These are phyloP conservation scores for Hydrochoerus hydrochaeris DNA, from an alignment of 2,113 vertebrate genomes.

Conservation along the genomic window DNA sequence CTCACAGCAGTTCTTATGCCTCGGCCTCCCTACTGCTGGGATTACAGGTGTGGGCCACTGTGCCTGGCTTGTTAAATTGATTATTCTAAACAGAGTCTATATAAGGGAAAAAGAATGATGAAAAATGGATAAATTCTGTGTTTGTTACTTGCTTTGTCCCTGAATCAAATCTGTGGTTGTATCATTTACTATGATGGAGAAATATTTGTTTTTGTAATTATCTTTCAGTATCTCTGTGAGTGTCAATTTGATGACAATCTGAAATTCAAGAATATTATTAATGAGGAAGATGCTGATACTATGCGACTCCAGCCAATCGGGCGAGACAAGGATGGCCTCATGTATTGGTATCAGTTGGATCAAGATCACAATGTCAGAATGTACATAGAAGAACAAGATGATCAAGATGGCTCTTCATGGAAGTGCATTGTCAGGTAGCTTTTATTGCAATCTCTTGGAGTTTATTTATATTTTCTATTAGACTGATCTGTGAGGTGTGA, in stretches of 20 bases:
- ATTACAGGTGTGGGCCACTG: neutral
- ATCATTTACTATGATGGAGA: conserved; percentile 34
- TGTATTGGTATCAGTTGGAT: conserved; percentile 98
- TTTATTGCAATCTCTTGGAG: neutral
- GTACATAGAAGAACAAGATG: conserved; percentile 98
- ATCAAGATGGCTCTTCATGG: conserved; percentile 96
- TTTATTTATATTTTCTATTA: neutral
- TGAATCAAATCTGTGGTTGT: neutral
- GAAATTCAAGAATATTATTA: conserved; percentile 96
- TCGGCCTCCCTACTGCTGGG: neutral
- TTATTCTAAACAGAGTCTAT: neutral
- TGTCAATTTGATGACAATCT: conserved; percentile 99
- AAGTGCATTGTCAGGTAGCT: conserved; percentile 96
- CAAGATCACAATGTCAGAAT: conserved; percentile 97
- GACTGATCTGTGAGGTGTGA: neutral
- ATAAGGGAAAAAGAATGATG: neutral
- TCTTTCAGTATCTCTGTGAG: conserved; percentile 95
- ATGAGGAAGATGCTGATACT: conserved; percentile 96
- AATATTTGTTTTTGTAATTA: conserved; percentile 48
- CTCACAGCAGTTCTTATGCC: neutral
- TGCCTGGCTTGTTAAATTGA: neutral
- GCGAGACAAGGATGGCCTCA: conserved; percentile 93
- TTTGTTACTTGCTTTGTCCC: neutral
- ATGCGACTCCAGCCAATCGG: conserved; percentile 98
- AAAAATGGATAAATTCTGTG: neutral